These are phyloP conservation scores for Cromileptes altivelis DNA, from an alignment of 2,113 vertebrate species.

Conservation along the genomic window DNA sequence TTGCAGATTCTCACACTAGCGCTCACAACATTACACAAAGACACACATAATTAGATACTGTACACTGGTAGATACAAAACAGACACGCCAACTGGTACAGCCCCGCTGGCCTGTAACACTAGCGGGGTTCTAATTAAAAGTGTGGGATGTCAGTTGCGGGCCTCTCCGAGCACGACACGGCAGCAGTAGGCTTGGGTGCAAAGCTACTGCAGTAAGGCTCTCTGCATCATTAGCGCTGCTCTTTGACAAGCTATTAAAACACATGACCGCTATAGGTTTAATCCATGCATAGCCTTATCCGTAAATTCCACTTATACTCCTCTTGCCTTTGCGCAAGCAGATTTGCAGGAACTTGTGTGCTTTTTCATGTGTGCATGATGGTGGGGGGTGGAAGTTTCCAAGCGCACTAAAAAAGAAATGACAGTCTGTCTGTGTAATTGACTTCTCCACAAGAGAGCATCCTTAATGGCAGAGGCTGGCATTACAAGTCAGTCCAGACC, in stretches of 20 bases:
- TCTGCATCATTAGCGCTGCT: conserved; percentile 65
- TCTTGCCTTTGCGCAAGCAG: background rate
- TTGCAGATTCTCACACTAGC: conserved; percentile 45
- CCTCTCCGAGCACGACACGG: conserved; percentile 31
- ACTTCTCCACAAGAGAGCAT: conserved; percentile 68
- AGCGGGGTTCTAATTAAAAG: conserved; percentile 74
- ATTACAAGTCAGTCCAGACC: conserved; percentile 51
- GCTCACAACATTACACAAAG: conserved; percentile 42
- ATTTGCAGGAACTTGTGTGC: conserved; percentile 8
- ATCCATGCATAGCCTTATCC: conserved; percentile 46
- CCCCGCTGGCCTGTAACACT: conserved; percentile 41
- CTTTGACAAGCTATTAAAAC: conserved; percentile 58
- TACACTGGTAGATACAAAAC: conserved; percentile 33
- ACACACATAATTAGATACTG: conserved; percentile 56
- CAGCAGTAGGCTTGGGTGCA: conserved; percentile 10
- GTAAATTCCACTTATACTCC: conserved; percentile 21
- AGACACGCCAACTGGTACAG: conserved; percentile 39
- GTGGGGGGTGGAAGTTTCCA: conserved; percentile 29
- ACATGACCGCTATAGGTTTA: conserved; percentile 26
- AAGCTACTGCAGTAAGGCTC: conserved; percentile 41
- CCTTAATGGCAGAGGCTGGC: conserved; percentile 63
- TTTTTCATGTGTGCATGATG: background rate
- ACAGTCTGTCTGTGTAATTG: conserved; percentile 67
- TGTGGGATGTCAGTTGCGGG: conserved; percentile 56
- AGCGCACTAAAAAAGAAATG: conserved; percentile 54